A percentile compares a stretch with the other conserved stretches of the same genome.
Conservation (phyloP, 1,140 invertebrate species). For the Drosophila nikananu region DNA sequence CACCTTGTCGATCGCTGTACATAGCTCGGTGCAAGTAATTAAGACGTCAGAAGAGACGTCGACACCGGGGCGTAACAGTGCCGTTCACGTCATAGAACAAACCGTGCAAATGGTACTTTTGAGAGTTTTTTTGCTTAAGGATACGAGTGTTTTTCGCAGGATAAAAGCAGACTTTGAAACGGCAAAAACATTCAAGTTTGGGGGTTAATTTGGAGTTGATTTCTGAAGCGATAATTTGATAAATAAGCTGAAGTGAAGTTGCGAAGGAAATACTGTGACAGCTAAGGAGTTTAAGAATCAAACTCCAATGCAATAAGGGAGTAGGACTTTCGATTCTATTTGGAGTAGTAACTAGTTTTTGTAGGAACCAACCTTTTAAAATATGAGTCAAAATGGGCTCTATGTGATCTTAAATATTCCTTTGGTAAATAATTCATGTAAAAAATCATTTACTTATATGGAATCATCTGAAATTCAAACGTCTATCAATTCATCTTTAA, state of each 20-base stretch:
- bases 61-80: constrained; percentile 14
- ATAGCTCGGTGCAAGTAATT: constrained; percentile 51
- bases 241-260: background rate
- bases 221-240: background rate
- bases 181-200: constrained; percentile 10
- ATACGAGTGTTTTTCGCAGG: background rate
- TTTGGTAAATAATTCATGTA: background rate
- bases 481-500: background rate
- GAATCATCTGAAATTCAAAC: background rate
- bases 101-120: constrained; percentile 67
- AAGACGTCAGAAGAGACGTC: constrained; percentile 34
- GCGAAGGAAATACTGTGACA: no score
- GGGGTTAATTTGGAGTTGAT: background rate
- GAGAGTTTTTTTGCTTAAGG: background rate
- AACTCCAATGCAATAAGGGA: background rate
- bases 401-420: background rate
- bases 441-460: background rate
- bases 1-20: constrained; percentile 31
- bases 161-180: constrained; percentile 52
- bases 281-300: background rate
- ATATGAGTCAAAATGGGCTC: background rate
- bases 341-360: no score
- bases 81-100: constrained; percentile 22
- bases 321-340: background rate
- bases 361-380: no score